Evolutionary conservation across 2,113 vertebrate species (phyloP).

Genomic region (Protobothrops mucrosquamatus): DNA sequence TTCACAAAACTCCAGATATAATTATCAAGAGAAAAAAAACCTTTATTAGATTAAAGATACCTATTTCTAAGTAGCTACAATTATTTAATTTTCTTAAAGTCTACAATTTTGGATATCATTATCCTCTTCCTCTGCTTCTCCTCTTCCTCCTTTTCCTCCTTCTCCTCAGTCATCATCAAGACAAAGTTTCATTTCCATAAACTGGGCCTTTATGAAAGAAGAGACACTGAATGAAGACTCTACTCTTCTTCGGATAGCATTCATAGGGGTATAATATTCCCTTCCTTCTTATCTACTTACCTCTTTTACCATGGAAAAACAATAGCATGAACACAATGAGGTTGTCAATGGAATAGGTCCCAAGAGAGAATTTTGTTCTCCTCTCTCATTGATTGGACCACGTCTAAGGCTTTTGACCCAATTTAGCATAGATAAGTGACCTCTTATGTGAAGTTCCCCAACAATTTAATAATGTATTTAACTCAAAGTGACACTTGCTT

Average conservation of each 20-base stretch:
- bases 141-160: too few relatives aligned
- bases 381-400: slow-evolving; percentile 75
- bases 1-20: background rate
- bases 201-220: background rate
- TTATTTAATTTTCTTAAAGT: background rate
- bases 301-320: slow-evolving; percentile 53
- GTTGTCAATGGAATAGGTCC: slow-evolving; percentile 65
- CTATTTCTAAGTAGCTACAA: background rate
- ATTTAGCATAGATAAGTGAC: slow-evolving; percentile 95
- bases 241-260: background rate
- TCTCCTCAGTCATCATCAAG: background rate
- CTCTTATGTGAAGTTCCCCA: slow-evolving; percentile 82
- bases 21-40: background rate
- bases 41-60: background rate
- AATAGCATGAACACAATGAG: slow-evolving; percentile 57
- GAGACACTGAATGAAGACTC: background rate
- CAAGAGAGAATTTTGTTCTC: slow-evolving; percentile 69
- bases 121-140: background rate
- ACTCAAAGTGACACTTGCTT: slow-evolving; percentile 97
- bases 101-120: background rate
- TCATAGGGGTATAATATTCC: background rate
- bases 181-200: background rate
- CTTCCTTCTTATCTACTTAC: slow-evolving; percentile 29
- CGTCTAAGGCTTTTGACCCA: slow-evolving; percentile 85
- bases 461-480: slow-evolving; percentile 85